Percentiles rank a stretch among this genome's conserved stretches.
Conservation (phyloP, 2,888 invertebrate genomes). For the Epicampocera succincta region DNA sequence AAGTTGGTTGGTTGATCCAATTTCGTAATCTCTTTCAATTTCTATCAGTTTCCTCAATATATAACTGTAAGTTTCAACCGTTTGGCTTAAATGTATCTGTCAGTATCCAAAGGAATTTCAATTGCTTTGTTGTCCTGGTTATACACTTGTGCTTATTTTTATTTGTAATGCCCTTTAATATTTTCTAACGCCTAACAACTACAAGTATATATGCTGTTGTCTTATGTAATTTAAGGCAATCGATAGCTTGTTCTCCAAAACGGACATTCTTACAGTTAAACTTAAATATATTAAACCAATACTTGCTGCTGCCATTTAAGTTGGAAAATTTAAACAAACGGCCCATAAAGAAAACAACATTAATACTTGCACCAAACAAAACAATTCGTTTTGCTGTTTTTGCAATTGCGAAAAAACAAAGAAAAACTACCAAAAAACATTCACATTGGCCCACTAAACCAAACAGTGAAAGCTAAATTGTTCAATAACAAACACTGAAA, state of each 20-base stretch:
- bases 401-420: conserved; percentile 9
- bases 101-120: not conserved
- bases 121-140: not conserved
- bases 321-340: conserved; percentile 39
- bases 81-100: not conserved
- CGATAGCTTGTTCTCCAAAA: conserved; percentile 33
- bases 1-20: no score
- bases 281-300: conserved; percentile 29
- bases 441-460: conserved; percentile 69
- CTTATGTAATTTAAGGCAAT: conserved; percentile 49
- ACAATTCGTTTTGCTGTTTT: conserved; percentile 10
- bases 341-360: conserved; percentile 49
- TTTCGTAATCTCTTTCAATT: no score
- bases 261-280: no score
- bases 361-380: not conserved
- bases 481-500: conserved; percentile 17
- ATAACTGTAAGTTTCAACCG: no score
- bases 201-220: not conserved
- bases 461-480: conserved; percentile 42
- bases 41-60: no score
- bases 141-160: conserved; percentile 7
- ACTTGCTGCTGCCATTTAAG: conserved; percentile 40
- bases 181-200: not conserved
- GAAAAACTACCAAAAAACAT: conserved; percentile 43
- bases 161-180: conserved; percentile 1